Evolutionary conservation across 2,888 invertebrate species (phyloP), one percentile per base, ranked within the genome.

Genomic region (Cryptosula pallasiana): DNA sequence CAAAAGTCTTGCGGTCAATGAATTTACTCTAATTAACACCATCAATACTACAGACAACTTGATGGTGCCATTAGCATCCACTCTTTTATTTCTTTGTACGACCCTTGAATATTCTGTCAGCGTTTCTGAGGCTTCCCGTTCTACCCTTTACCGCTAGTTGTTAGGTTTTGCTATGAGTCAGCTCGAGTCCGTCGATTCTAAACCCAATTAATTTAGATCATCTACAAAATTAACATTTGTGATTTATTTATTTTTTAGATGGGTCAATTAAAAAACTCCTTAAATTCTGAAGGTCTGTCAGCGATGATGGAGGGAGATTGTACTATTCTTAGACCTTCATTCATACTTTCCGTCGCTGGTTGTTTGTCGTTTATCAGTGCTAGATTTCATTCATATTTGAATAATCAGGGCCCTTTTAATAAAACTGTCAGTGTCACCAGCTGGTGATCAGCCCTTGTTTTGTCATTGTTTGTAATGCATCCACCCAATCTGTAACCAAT

Each of bases 21-120:
- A 34, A 29, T 32, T 9, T 25, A 32, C 29, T 34, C 25, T 63
- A 63, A 63, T 63, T 63, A 63, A 63, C 63, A 63, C 25, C 20
- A 32, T 63, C 27, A 32, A 32, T 9, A 63, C 29, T 13, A 63
- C 20, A 63, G 63, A 27, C 63, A 32, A 16, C 32, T 25, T 20
- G 3, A 25, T 63, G 63, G 63, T 63, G 63, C 63, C 63, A 63
- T 25, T 29, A 25, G 32, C n/a, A 57, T n/a, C n/a, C n/a, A n/a
- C n/a, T n/a, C n/a, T n/a, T n/a, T n/a, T n/a, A n/a, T n/a, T n/a
- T n/a, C n/a, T n/a, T n/a, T n/a, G n/a, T n/a, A n/a, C n/a, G n/a
- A n/a, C n/a, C n/a, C n/a, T n/a, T n/a, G n/a, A n/a, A n/a, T n/a
- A n/a, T n/a, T n/a, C n/a, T n/a, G n/a, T n/a, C n/a, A n/a, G n/a